Conservation (phyloP, 2,888 invertebrate genomes). For the Noctua fimbriata region DNA sequence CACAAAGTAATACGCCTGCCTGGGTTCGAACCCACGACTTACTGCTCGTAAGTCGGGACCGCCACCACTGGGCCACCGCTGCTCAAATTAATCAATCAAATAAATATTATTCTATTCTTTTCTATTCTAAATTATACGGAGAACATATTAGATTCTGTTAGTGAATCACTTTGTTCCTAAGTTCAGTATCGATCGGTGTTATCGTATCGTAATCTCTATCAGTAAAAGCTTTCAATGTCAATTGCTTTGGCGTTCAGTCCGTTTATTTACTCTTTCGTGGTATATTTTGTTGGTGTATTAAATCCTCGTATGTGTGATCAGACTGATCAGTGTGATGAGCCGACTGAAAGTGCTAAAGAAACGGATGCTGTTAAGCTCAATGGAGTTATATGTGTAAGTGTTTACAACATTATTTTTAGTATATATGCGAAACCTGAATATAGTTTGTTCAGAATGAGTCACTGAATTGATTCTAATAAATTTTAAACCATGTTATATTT, state of each 20-base stretch:
- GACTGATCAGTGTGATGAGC: neutral
- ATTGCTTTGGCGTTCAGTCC: constrained; percentile 44
- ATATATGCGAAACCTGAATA: no score
- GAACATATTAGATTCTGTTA: neutral
- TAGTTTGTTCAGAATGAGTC: no score
- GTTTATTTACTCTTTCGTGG: constrained; percentile 40
- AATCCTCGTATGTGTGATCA: constrained; percentile 10
- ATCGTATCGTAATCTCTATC: constrained; percentile 61
- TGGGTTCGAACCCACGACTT: no score
- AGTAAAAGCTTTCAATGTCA: constrained; percentile 67
- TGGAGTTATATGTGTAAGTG: constrained; percentile 19
- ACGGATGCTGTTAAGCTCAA: neutral
- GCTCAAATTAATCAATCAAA: no score
- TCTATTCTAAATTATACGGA: no score
- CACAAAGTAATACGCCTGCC: no score
- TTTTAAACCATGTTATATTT: no score
- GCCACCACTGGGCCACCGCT: no score
- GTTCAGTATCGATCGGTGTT: constrained; percentile 58
- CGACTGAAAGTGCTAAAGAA: neutral
- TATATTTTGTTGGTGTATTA: constrained; percentile 2
- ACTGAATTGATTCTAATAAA: no score
- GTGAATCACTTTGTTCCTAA: constrained; percentile 19
- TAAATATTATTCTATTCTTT: no score
- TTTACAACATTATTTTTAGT: no score
- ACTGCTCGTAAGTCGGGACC: no score